Evolutionary conservation across 2,113 vertebrate genomes (phyloP).

Genomic region (Pseudopodoces humilis): DNA sequence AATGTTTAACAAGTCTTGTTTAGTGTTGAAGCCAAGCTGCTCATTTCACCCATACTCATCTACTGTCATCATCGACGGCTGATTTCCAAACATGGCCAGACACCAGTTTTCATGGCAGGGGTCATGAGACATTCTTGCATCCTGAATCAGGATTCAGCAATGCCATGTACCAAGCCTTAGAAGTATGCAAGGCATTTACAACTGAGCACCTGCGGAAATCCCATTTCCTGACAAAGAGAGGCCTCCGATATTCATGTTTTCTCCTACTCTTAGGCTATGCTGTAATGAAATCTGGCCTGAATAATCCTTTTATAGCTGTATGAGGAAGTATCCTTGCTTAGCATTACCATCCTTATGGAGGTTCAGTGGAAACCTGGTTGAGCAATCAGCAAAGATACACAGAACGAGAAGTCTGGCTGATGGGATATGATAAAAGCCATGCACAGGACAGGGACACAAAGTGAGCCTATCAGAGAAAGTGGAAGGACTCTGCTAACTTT

Average conservation of each 20-base stretch:
- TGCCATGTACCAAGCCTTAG: conserved; percentile 12
- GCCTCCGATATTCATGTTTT: conserved; percentile 17
- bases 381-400: neutral
- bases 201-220: conserved; percentile 52
- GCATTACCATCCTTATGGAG: neutral
- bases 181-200: conserved; percentile 46
- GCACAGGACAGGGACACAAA: neutral
- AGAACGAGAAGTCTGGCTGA: neutral
- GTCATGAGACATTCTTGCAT: conserved; percentile 56
- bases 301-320: neutral
- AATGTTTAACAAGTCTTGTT: neutral
- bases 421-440: neutral
- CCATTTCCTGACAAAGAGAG: conserved; percentile 49
- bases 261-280: neutral
- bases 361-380: neutral
- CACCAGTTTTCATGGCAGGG: conserved; percentile 25
- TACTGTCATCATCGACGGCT: conserved; percentile 20
- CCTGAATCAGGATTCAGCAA: conserved; percentile 52
- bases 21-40: conserved; percentile 17
- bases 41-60: conserved; percentile 41
- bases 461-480: neutral
- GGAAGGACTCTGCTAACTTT: neutral
- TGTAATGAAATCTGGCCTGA: neutral
- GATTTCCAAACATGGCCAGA: conserved; percentile 56
- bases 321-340: neutral